Percentiles rank a stretch among this genome's conserved stretches.
Conservation (phyloP, 2,797 vertebrate genomes). For the Crenuchus spilurus region DNA sequence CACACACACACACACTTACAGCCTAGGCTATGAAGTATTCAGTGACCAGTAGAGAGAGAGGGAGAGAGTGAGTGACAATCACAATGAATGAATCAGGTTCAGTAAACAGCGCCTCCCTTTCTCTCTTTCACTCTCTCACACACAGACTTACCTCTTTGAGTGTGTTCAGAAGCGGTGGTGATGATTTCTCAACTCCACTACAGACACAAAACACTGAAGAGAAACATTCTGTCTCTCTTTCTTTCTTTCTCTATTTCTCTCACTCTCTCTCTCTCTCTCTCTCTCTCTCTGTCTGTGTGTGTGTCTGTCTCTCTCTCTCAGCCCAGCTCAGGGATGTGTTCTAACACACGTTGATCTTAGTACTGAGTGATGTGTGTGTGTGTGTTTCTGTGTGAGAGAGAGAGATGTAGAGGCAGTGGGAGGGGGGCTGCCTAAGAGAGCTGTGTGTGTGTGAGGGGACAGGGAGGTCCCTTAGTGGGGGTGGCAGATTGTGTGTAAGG, state of each 20-base stretch:
- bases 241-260: constrained; percentile 13
- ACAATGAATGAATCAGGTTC: no score
- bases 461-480: constrained; percentile 39
- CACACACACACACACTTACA: no score
- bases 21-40: no score
- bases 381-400: constrained; percentile 13
- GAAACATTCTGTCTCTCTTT: neutral
- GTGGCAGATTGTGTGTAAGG: constrained; percentile 39
- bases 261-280: constrained; percentile 12
- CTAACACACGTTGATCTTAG: constrained; percentile 39
- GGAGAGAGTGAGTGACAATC: neutral
- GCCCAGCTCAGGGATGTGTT: constrained; percentile 51
- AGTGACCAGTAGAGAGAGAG: neutral
- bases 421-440: neutral
- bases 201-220: no score
- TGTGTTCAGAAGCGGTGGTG: no score
- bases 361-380: constrained; percentile 29
- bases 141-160: no score
- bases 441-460: constrained; percentile 20
- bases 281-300: constrained; percentile 27
- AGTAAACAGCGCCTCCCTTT: no score
- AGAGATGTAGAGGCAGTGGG: constrained; percentile 15
- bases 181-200: no score
- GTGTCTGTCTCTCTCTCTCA: constrained; percentile 13
- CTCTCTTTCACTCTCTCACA: no score